phyloP scores from a whole-genome alignment of 1,140 invertebrate species.

The Cydia strobilella region DNA sequence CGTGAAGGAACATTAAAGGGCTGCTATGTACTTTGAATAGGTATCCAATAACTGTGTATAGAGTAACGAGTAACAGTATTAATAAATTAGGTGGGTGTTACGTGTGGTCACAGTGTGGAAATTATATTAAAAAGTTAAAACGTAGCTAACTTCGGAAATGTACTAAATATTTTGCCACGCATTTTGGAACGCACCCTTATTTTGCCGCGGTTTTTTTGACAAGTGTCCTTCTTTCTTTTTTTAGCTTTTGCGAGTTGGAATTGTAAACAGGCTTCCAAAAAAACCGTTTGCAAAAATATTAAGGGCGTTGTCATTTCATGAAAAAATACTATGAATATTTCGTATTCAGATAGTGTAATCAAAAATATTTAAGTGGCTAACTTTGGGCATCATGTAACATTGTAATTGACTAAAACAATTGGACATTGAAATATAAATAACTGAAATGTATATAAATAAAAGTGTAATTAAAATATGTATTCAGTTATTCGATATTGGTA shows the following conservation, averaged over 20 bases:
- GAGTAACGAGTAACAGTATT: conserved; percentile 67
- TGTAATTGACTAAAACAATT: conserved; percentile 11
- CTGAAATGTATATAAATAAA: conserved; percentile 29
- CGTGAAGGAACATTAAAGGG: conserved; percentile 33
- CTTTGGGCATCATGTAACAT: conserved; percentile 20
- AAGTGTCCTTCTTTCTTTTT: not conserved
- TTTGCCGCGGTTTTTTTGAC: not conserved
- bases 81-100: conserved; percentile 51
- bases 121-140: conserved; percentile 30
- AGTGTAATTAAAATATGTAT: conserved; percentile 22
- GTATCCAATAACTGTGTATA: conserved; percentile 42
- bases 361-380: conserved; percentile 20
- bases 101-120: conserved; percentile 41
- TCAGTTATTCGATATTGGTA: conserved; percentile 17
- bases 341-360: conserved; percentile 15
- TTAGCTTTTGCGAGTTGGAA: not conserved
- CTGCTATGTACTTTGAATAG: conserved; percentile 40
- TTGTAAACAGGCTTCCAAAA: not conserved
- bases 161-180: conserved; percentile 22
- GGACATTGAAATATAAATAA: not conserved
- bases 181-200: conserved; percentile 8
- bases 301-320: not conserved
- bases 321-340: conserved; percentile 7
- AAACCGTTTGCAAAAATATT: not conserved
- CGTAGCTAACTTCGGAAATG: conserved; percentile 22